These are phyloP conservation scores for Pristionchus mayeri DNA, from an alignment of 2,888 invertebrate genomes.

Conservation along the genomic window DNA sequence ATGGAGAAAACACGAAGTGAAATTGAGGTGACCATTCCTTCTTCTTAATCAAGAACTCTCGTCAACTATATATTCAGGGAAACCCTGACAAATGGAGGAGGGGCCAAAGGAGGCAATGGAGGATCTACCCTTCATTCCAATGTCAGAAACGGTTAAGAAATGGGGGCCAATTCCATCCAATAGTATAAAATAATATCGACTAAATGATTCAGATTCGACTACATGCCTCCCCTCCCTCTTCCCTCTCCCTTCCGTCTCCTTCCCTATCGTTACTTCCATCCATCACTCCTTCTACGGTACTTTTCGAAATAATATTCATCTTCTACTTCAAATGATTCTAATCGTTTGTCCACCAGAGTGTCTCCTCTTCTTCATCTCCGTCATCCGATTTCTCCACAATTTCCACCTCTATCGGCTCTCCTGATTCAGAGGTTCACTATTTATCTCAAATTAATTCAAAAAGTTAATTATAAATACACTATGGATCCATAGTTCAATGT, in stretches of 20 bases:
- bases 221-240: too few relatives aligned
- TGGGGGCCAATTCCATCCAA: not conserved
- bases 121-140: not conserved
- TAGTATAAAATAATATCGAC: not conserved
- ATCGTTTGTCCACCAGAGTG: not conserved
- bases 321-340: too few relatives aligned
- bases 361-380: conserved; percentile 33
- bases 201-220: not conserved
- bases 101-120: not conserved
- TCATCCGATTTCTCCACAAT: not conserved
- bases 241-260: not conserved
- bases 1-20: conserved; percentile 75
- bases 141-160: not conserved
- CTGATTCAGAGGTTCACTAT: not conserved
- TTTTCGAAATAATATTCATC: too few relatives aligned
- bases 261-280: too few relatives aligned
- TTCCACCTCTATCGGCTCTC: not conserved
- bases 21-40: conserved; percentile 58
- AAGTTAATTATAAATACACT: too few relatives aligned
- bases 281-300: too few relatives aligned
- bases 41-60: not conserved
- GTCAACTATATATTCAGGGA: not conserved
- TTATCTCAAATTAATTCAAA: not conserved
- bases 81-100: conserved; percentile 20
- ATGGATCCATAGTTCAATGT: not conserved